Evolutionary conservation across 2,113 vertebrate species (phyloP).

Genomic region (Baryphthengus martii): DNA sequence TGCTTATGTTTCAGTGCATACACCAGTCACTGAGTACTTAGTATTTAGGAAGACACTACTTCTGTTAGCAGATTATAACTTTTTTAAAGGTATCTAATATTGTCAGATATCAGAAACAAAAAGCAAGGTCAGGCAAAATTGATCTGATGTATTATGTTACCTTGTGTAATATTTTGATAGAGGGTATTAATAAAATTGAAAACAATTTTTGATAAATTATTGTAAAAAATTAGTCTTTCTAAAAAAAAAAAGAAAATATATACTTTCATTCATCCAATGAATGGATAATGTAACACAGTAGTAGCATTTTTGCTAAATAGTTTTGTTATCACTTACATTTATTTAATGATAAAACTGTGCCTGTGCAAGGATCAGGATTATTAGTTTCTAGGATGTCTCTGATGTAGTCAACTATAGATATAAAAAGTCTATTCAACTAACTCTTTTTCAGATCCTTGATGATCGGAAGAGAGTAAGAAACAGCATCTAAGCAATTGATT

Average conservation of each 20-base stretch:
- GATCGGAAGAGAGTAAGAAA: background rate
- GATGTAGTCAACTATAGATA: background rate
- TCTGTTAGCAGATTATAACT: background rate
- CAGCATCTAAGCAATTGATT: background rate
- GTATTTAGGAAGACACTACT: background rate
- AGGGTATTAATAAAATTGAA: background rate
- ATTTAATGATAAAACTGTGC: background rate
- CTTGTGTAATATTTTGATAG: background rate
- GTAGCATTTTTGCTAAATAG: background rate
- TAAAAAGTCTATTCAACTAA: background rate
- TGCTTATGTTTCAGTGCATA: background rate
- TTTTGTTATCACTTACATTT: background rate
- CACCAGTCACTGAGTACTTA: background rate
- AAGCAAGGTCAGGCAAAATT: background rate
- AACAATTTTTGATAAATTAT: background rate
- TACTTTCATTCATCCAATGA: background rate
- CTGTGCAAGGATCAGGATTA: background rate
- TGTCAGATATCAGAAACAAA: background rate
- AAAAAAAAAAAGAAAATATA: background rate
- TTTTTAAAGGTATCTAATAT: background rate
- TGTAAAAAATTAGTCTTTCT: background rate
- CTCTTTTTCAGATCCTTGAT: background rate
- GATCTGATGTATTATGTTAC: background rate
- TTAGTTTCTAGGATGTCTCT: background rate
- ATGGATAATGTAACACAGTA: background rate